These are phyloP conservation scores for Babylonia areolata DNA, from an alignment of 1,140 invertebrate genomes.

Conservation along the genomic window DNA sequence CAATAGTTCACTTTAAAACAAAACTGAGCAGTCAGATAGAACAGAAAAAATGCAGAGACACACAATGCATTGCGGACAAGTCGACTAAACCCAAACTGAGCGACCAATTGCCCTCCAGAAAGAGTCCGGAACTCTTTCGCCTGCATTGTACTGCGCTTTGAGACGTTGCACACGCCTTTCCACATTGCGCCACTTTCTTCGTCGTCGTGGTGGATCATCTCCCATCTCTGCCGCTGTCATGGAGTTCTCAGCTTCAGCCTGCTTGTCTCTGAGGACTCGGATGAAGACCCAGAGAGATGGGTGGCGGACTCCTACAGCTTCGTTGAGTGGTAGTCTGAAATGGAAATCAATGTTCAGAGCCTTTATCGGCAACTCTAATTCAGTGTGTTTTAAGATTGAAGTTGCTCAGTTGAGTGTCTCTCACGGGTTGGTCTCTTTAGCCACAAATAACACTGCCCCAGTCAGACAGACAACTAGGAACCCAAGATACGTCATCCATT, in stretches of 20 bases:
- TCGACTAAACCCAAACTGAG: background rate
- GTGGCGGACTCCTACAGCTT: too few relatives aligned
- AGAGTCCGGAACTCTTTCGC: background rate
- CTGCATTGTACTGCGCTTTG: slow-evolving; percentile 1
- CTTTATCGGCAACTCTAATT: too few relatives aligned
- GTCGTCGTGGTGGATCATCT: slow-evolving; percentile 18
- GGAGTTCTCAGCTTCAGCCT: slow-evolving; percentile 15
- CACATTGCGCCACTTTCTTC: slow-evolving; percentile 5
- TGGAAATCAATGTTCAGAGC: too few relatives aligned
- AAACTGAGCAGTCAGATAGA: background rate
- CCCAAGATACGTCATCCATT: too few relatives aligned
- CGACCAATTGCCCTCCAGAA: slow-evolving; percentile 22
- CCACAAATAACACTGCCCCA: too few relatives aligned
- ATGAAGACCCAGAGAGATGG: slow-evolving; percentile 16
- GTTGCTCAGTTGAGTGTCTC: too few relatives aligned
- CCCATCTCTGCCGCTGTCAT: slow-evolving; percentile 21
- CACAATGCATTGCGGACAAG: too few relatives aligned
- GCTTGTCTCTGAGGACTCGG: slow-evolving; percentile 11
- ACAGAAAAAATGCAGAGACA: background rate
- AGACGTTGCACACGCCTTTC: slow-evolving; percentile 11
- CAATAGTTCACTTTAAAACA: too few relatives aligned
- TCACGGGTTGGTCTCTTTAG: too few relatives aligned
- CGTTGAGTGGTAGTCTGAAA: too few relatives aligned
- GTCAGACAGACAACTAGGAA: too few relatives aligned
- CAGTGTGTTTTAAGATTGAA: too few relatives aligned